These are phyloP conservation scores for Hylyphantes graminicola DNA, from an alignment of 1,140 invertebrate genomes.

Conservation along the genomic window DNA sequence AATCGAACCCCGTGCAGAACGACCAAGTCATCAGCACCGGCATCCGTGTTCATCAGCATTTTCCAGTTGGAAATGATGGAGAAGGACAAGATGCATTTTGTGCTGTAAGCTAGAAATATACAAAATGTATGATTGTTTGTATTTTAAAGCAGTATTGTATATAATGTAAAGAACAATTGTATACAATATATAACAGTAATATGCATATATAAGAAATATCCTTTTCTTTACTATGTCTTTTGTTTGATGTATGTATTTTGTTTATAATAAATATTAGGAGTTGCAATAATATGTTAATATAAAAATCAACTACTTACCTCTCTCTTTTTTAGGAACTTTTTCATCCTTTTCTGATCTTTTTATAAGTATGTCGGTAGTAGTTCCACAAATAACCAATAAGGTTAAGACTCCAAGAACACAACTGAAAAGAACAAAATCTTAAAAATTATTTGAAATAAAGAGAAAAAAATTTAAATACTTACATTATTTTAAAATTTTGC, in stretches of 20 bases:
- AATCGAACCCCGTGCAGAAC: slow-evolving; percentile 64
- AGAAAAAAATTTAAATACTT: neutral
- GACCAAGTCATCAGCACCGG: slow-evolving; percentile 24
- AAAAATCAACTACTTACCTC: neutral
- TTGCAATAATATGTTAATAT: neutral
- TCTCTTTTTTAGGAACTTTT: neutral
- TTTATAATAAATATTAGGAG: too few species aligned
- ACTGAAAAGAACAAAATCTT: neutral
- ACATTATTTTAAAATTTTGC: too few species aligned
- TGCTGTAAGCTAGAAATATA: neutral
- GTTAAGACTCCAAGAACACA: slow-evolving; percentile 32
- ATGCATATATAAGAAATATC: too few species aligned
- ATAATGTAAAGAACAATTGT: too few species aligned
- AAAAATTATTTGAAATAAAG: neutral
- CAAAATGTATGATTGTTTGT: too few species aligned
- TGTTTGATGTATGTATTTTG: too few species aligned
- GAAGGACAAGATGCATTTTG: slow-evolving; percentile 15
- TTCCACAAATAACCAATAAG: slow-evolving; percentile 18
- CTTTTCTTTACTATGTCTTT: too few species aligned
- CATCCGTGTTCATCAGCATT: slow-evolving; percentile 23
- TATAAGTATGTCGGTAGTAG: slow-evolving; percentile 11
- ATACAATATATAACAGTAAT: too few species aligned
- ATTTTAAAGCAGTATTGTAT: too few species aligned
- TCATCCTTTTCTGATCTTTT: neutral
- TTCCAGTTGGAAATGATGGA: slow-evolving; percentile 35